Conservation (phyloP, 2,797 vertebrate species). For the Petrocephalus schoutedeni region DNA sequence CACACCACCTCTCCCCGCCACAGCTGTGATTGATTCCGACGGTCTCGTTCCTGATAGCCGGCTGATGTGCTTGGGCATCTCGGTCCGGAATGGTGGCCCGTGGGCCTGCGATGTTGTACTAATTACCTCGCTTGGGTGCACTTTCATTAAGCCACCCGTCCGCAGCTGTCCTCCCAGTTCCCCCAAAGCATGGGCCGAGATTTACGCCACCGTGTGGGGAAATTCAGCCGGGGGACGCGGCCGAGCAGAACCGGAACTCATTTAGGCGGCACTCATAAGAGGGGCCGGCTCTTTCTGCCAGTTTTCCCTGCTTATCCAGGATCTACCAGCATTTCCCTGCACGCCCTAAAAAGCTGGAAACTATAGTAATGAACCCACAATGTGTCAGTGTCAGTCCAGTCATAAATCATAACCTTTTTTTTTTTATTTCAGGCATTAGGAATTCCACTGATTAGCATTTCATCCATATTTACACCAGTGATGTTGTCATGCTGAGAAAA, state of each 20-base stretch:
- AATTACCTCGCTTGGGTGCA: background rate
- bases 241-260: background rate
- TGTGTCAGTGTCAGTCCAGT: background rate
- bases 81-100: background rate
- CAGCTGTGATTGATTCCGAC: background rate
- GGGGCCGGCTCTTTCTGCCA: background rate
- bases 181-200: background rate
- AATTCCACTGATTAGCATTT: conserved; percentile 10
- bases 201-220: background rate
- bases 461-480: conserved; percentile 20
- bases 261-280: background rate
- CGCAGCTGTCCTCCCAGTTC: background rate
- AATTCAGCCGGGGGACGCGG: background rate
- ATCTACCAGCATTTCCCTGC: background rate
- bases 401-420: background rate
- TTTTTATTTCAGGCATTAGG: conserved; percentile 5
- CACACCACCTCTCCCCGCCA: background rate
- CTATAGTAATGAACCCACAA: background rate
- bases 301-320: background rate
- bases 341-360: background rate
- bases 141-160: background rate
- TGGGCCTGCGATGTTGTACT: background rate
- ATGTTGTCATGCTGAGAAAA: conserved; percentile 12
- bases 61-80: background rate
- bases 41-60: background rate